A percentile compares a stretch with the other conserved stretches of the same genome.
Conservation (phyloP, 2,113 vertebrate species). For the Dissostichus mawsoni region DNA sequence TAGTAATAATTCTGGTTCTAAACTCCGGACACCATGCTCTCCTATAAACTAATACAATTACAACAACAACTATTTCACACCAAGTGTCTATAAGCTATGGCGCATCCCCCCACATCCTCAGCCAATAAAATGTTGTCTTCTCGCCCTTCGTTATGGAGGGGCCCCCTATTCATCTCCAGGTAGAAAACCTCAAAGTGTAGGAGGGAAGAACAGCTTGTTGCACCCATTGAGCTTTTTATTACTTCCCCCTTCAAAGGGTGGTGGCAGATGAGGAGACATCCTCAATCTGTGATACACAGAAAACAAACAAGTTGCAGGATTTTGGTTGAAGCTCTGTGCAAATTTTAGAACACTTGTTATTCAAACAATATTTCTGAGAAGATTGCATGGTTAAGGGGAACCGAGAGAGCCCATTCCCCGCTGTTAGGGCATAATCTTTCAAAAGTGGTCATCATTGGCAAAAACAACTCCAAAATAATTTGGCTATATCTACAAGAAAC, state of each 20-base stretch:
- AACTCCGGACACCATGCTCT: slow-evolving; percentile 3
- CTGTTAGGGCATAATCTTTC: slow-evolving; percentile 65
- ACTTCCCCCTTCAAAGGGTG: slow-evolving; percentile 80
- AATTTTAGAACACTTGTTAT: slow-evolving; percentile 51
- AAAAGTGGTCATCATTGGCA: slow-evolving; percentile 31
- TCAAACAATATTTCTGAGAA: slow-evolving; percentile 60
- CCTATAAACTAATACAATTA: slow-evolving; percentile 42
- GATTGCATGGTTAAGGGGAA: slow-evolving; percentile 53
- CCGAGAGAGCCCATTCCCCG: slow-evolving; percentile 41
- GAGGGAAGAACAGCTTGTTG: slow-evolving; percentile 81
- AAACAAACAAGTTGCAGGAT: slow-evolving; percentile 60
- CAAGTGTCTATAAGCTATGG: slow-evolving; percentile 60
- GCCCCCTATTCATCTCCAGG: slow-evolving; percentile 85
- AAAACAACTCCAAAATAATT: slow-evolving; percentile 39
- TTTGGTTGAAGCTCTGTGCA: slow-evolving; percentile 48
- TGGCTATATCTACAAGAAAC: not conserved
- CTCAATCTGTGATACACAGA: slow-evolving; percentile 72
- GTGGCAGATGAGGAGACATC: slow-evolving; percentile 75
- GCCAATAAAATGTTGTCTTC: slow-evolving; percentile 78
- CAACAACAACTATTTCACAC: slow-evolving; percentile 66
- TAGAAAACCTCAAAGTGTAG: slow-evolving; percentile 82
- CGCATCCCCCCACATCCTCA: slow-evolving; percentile 71
- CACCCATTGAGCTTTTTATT: slow-evolving; percentile 84
- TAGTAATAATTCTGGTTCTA: slow-evolving; percentile 7
- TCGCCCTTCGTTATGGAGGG: slow-evolving; percentile 75